Percentiles rank a stretch among this genome's conserved stretches.
Evolutionary conservation across 2,888 invertebrate species (phyloP).

Genomic region (Polylopha cassiicola): DNA sequence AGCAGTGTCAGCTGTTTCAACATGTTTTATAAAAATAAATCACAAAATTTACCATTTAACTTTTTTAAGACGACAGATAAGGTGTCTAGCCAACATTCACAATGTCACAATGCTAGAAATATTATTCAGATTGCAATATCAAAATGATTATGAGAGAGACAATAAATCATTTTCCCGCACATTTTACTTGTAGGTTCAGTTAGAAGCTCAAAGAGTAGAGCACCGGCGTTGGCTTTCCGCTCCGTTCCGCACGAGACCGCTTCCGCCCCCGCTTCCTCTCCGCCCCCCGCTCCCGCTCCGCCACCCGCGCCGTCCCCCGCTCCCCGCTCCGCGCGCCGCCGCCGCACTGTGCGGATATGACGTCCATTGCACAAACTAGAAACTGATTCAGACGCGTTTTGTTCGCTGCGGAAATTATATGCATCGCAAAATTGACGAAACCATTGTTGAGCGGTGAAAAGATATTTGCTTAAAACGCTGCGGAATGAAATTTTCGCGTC

Average conservation of each 20-base stretch:
- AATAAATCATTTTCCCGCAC: no score
- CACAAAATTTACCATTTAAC: no score
- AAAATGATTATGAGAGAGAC: not conserved
- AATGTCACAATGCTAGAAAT: no score
- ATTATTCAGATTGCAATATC: not conserved
- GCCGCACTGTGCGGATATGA: conserved; percentile 6
- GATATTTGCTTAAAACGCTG: conserved; percentile 7
- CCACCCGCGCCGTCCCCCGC: not conserved
- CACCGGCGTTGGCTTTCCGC: conserved; percentile 12
- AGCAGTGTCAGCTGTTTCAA: no score
- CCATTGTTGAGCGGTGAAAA: conserved; percentile 6
- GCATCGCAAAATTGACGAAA: conserved; percentile 6
- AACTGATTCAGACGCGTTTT: conserved; percentile 16
- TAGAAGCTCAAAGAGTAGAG: conserved; percentile 5
- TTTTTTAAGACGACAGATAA: no score
- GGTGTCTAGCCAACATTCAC: no score
- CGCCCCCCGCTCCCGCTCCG: not conserved
- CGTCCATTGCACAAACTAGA: conserved; percentile 17
- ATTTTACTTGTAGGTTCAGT: not conserved
- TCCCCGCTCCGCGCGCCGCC: not conserved
- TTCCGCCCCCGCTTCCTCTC: no score
- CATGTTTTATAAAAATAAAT: no score
- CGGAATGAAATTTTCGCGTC: conserved; percentile 7
- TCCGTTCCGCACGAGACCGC: not conserved
- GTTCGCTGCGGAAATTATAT: conserved; percentile 19